Conservation (phyloP, 2,888 invertebrate species). For the Thumatha senex region DNA sequence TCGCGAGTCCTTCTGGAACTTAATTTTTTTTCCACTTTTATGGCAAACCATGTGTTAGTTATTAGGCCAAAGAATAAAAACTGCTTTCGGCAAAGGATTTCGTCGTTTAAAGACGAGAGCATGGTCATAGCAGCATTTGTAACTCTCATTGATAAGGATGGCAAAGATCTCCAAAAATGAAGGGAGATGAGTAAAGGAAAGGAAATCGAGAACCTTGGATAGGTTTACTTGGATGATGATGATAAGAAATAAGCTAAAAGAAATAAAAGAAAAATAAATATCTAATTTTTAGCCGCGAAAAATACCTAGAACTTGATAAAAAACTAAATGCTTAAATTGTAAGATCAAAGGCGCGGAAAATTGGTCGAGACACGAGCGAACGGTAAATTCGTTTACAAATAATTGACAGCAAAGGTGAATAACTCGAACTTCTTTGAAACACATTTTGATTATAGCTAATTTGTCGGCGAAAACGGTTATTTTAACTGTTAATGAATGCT, state of each 20-base stretch:
- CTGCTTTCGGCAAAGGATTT: no score
- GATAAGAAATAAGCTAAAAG: not conserved
- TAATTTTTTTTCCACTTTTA: no score
- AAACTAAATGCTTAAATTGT: not conserved
- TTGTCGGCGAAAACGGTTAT: not conserved
- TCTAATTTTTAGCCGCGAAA: not conserved
- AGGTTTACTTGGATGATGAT: no score
- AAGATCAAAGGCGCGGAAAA: not conserved
- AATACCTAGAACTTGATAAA: not conserved
- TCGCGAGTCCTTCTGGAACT: no score
- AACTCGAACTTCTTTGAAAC: conserved; percentile 2
- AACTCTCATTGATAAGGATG: no score
- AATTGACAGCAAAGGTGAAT: not conserved
- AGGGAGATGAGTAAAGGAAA: no score
- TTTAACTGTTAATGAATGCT: not conserved
- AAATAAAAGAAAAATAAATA: not conserved
- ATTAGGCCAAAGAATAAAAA: no score
- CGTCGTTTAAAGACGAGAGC: no score
- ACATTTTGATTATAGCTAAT: not conserved
- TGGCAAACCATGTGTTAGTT: no score
- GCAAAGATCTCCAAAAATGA: no score
- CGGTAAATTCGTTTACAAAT: conserved; percentile 7
- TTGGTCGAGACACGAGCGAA: not conserved
- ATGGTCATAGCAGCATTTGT: no score
- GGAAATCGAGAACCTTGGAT: no score